Base-by-base conservation (phyloP, 2,888 invertebrate genomes). In the Boloria selene region DNA sequence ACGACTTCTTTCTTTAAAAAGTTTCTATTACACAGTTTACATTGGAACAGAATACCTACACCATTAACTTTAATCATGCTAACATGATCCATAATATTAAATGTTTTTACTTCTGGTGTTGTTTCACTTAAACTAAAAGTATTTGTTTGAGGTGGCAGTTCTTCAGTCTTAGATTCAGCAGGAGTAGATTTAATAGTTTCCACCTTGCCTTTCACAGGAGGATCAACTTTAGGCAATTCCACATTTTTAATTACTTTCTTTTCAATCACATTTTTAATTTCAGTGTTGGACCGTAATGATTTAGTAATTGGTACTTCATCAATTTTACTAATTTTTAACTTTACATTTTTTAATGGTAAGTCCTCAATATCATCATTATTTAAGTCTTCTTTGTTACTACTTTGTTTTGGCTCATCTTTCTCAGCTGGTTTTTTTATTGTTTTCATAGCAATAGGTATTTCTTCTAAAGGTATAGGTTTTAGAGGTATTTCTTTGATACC, bases 21-120 rank as follows among this genome's bases (percentile, higher is more conserved):
- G 69, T 92, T 90, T 71, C 90, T 84, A 68, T 88, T 89, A 69
- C 93, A 93, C 18, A 91, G 73, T 73, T 86, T 87, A 76, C 93
- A 93, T 70, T 91, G 90, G 74, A 85, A 92, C 17, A 93, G 73
- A n/a, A 84, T 77, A 58, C 93, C 93, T 2, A 92, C 90, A 51
- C 87, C 88, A 75, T 87, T 88, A 0, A 92, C 92, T 80, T 90
- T 92, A 10, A 92, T 88, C 73, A 79, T 88, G 68, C 85, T 85
- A 1, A 92, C 80, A 73, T 91, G 82, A 64, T 92, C 87, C 90
- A 90, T 90, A 44, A 92, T 92, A 72, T 90, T 78, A 71, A 91
- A 90, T 38, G 73, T 58, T 56, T 71, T 63, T 45, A 74, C 70
- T 65, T 73, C 69, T 66, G 72, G 47, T 18, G 61, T 55, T n/a